Base-by-base conservation (phyloP, 2,888 invertebrate genomes). In the Dicranocentrus wangi region DNA sequence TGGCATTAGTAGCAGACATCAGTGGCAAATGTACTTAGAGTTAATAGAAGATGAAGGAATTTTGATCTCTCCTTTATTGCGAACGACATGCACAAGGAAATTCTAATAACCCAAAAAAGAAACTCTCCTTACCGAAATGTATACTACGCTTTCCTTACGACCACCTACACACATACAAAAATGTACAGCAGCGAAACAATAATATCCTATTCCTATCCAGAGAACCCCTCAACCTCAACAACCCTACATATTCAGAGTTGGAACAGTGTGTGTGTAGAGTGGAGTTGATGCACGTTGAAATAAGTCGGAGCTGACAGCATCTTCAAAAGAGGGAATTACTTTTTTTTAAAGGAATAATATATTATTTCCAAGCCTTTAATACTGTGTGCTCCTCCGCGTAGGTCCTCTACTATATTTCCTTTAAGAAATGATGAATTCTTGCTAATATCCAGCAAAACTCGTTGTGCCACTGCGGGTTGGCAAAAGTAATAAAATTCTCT, bases 21-120 rank as follows among this genome's bases (percentile, higher is more conserved):
- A 58, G 58, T 58, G 58, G 53, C 19, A 19, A 53, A 68, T 28
- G 32, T 51, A 53, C 68, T 68, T 19, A 53, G 21, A n/a, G 68
- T 25, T 68, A 68, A 68, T 68, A 53, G 68, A 68, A 68, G 53
- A 68, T 32, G 68, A 68, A 68, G 68, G 68, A 68, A 68, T 68
- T 68, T 68, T 53, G 53, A 68, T 53, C 53, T 53, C 19, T 68
- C 25, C 47, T 25, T 53, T 68, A 68, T 68, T 68, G 47, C 28
- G 1, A 25, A 28, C 8, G 51, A 53, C 68, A 68, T 68, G 51
- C 47, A 53, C 51, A 25, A 47, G 21, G 17, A 63, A 42, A 39
- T 42, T 21, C 17, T 42, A 63, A 63, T 63, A 63, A 63, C 42
- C n/a, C n/a, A n/a, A n/a, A n/a, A n/a, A n/a, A 27, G 28, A 7